Conservation (phyloP, 2,888 invertebrate species). For the Lochmaea capreae region DNA sequence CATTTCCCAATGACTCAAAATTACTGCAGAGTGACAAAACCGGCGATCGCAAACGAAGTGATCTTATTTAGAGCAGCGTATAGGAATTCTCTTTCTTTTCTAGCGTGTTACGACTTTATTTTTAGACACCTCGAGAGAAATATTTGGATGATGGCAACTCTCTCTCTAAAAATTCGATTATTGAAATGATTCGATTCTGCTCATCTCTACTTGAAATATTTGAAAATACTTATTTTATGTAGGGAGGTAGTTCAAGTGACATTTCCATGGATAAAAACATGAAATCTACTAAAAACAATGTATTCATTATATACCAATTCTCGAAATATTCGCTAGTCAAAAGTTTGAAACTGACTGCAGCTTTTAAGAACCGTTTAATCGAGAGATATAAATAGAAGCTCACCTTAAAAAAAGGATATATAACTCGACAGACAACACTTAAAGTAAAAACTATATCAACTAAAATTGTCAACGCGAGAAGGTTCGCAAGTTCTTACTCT, state of each 20-base stretch:
- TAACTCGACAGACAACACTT: neutral
- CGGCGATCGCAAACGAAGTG: constrained; percentile 17
- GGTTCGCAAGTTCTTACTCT: constrained; percentile 12
- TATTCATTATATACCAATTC: too few species aligned
- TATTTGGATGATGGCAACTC: constrained; percentile 42
- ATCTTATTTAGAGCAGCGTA: constrained; percentile 46
- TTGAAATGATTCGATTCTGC: too few species aligned
- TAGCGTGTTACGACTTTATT: constrained; percentile 46
- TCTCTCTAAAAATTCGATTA: too few species aligned
- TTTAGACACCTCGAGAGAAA: constrained; percentile 53
- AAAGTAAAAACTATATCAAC: constrained; percentile 7
- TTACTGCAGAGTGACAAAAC: constrained; percentile 27
- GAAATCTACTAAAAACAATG: too few species aligned
- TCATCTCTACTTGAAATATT: too few species aligned
- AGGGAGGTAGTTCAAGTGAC: too few species aligned
- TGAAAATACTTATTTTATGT: too few species aligned
- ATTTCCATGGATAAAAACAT: too few species aligned
- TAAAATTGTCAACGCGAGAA: neutral
- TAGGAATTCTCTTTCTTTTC: constrained; percentile 52
- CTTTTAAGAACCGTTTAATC: neutral
- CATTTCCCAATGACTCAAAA: constrained; percentile 24
- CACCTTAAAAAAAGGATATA: constrained; percentile 1
- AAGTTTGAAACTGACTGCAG: too few species aligned
- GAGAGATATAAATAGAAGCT: constrained; percentile 3
- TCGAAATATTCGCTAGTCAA: too few species aligned